These are phyloP conservation scores for Acrossocheilus wenchowensis DNA, from an alignment of 2,797 vertebrate species.

Conservation along the genomic window DNA sequence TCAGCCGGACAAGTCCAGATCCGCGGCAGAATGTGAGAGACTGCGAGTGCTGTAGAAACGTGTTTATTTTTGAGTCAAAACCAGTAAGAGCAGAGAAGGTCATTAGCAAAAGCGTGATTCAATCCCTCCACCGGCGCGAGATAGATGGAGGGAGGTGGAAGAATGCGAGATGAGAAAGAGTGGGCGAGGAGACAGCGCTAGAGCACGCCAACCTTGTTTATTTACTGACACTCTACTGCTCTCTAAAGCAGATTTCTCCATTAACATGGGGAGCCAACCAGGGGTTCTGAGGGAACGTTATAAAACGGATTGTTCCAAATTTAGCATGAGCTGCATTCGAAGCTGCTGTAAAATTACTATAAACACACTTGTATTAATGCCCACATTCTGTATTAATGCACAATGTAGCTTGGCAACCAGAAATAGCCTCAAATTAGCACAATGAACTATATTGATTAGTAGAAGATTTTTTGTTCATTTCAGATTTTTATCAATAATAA, in stretches of 20 bases:
- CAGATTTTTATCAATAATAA: not conserved
- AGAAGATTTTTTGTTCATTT: not conserved
- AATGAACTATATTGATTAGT: not conserved
- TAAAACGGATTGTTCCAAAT: not conserved
- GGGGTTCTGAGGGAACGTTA: not conserved
- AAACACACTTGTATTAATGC: not conserved
- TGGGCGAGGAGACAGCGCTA: slow-evolving; percentile 24
- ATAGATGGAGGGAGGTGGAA: slow-evolving; percentile 1
- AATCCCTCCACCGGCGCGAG: slow-evolving; percentile 13
- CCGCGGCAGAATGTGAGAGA: slow-evolving; percentile 49
- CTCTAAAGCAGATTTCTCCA: slow-evolving; percentile 17
- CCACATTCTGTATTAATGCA: not conserved
- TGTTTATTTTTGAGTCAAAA: slow-evolving; percentile 41
- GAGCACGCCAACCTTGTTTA: slow-evolving; percentile 35
- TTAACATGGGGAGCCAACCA: slow-evolving; percentile 16
- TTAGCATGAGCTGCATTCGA: not conserved
- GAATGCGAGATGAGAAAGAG: slow-evolving; percentile 20
- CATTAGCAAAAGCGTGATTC: slow-evolving; percentile 54
- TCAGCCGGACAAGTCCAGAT: slow-evolving; percentile 40
- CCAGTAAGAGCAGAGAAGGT: slow-evolving; percentile 35
- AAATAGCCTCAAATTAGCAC: not conserved
- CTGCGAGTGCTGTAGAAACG: slow-evolving; percentile 30
- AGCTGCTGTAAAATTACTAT: not conserved
- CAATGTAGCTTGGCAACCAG: not conserved
- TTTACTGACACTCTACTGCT: slow-evolving; percentile 46